Evolutionary conservation across 1,140 invertebrate species (phyloP).

Genomic region (Zaprionus gabonicus): DNA sequence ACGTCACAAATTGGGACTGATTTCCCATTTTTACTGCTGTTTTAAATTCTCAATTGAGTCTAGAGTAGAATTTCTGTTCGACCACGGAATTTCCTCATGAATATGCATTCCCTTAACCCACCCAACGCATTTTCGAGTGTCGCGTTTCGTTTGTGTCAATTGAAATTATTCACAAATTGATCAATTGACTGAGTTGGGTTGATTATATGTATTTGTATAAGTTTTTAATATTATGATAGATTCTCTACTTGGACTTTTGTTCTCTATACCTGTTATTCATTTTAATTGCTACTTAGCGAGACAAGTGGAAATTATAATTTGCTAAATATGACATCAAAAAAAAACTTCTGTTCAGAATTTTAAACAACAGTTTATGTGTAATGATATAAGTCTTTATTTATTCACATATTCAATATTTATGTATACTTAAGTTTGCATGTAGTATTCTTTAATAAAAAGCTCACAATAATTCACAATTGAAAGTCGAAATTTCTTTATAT

Average conservation of each 20-base stretch:
- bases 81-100: neutral
- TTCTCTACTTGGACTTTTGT: no score
- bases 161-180: conserved; percentile 2
- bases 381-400: neutral
- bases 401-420: neutral
- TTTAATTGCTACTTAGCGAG: no score
- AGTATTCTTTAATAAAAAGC: neutral
- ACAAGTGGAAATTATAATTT: no score
- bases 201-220: neutral
- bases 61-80: neutral
- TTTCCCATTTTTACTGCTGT: neutral
- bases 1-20: neutral
- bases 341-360: no score
- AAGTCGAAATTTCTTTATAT: neutral
- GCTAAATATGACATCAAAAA: no score
- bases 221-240: no score
- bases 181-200: neutral
- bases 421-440: neutral
- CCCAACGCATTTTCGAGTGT: neutral
- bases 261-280: no score
- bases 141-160: neutral
- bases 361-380: no score
- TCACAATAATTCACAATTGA: neutral
- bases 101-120: neutral
- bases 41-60: neutral